Conservation (phyloP, 2,888 invertebrate species). For the Drosophila peninsularis region DNA sequence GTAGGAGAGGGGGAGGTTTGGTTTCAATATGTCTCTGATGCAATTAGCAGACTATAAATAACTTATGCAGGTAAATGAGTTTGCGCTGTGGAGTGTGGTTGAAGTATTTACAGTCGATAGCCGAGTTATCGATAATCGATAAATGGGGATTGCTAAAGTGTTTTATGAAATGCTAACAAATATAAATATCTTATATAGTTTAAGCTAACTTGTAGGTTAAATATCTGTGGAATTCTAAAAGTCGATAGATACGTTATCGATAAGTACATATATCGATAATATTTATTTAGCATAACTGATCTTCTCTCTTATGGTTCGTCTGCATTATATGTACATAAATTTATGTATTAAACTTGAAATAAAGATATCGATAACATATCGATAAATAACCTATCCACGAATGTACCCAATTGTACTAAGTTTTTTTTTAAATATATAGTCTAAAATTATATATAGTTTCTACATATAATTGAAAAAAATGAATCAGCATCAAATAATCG, state of each 20-base stretch:
- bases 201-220: background rate
- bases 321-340: background rate
- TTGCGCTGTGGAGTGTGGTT: background rate
- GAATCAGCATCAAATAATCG: too few relatives aligned
- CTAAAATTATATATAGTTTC: background rate
- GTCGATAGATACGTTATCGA: background rate
- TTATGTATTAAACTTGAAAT: background rate
- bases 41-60: slow-evolving; percentile 69
- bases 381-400: background rate
- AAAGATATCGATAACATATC: background rate
- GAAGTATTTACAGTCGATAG: slow-evolving; percentile 2
- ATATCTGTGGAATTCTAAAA: too few relatives aligned
- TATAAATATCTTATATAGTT: too few relatives aligned
- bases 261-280: background rate
- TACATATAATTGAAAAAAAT: too few relatives aligned
- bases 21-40: slow-evolving; percentile 62
- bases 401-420: too few relatives aligned
- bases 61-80: slow-evolving; percentile 37
- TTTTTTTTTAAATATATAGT: too few relatives aligned
- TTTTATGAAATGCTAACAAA: too few relatives aligned
- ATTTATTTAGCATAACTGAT: too few relatives aligned
- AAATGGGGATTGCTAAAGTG: background rate
- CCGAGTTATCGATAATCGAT: slow-evolving; percentile 36
- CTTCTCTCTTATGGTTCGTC: too few relatives aligned
- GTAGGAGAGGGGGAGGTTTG: slow-evolving; percentile 3